Evolutionary conservation across 2,888 invertebrate species (phyloP), one percentile per base, ranked within the genome.

Genomic region (Choristoneura rosaceana): DNA sequence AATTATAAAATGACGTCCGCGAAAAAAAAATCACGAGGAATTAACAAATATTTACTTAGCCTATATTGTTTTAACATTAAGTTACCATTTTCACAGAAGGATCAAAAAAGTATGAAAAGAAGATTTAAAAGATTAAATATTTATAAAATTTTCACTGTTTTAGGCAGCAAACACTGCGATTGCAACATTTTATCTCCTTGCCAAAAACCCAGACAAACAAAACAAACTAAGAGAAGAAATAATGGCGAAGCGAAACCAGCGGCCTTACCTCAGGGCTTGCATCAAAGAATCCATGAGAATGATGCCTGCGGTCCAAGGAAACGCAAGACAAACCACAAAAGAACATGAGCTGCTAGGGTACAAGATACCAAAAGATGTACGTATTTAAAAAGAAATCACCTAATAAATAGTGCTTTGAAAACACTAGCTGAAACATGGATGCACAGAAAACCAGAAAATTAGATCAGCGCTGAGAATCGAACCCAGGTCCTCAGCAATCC

Each of bases 281-380:
- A 94, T 97, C 52, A 97, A 97, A 82, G 97, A 97, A 85, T 93
- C 96, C 0, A 84, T 96, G 73, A 93, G 97, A 78, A 76, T 96
- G 14, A 92, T 94, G 79, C 96, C 96, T 0, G 94, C 96, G 0
- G 94, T 94, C 0, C 84, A 94, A 10, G 96, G 95, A 0, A 95
- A 95, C 74, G 78, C 95, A 10, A 92, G 96, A 73, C 86, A 87
- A 69, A 90, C 95, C 63, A 85, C 87, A 0, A 91, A 93, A 47
- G 95, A 96, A 74, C 90, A 95, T 5, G 92, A 95, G 14, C 80
- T 97, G 0, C 90, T 94, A n/a, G 96, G 95, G 4, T 97, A 96
- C 80, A 84, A 85, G 71, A 90, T 96, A 80, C 96, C 96, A 0
- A 93, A 94, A 85, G 93, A 93, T 55, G 96, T n/a, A n/a, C n/a